phyloP scores from a whole-genome alignment of 2,113 vertebrate species.

The Campylorhamphus procurvoides region DNA sequence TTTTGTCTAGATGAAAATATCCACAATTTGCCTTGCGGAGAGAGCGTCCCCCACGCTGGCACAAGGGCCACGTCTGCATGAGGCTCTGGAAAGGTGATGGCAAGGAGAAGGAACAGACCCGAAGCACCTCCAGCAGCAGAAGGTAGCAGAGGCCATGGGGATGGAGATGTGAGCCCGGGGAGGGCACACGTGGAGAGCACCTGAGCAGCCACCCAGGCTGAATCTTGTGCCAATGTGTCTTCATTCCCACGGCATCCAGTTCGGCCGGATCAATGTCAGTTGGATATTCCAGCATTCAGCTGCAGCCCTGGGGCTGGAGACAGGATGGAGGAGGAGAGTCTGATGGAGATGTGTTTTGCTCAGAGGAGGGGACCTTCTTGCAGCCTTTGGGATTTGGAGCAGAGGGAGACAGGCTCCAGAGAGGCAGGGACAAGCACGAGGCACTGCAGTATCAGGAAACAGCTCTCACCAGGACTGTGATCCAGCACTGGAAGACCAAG shows the following conservation, averaged over 20 bases:
- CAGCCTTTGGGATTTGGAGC: not conserved
- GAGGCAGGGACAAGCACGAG: not conserved
- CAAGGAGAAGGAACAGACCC: not conserved
- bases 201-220: not conserved
- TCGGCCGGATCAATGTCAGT: fast-evolving
- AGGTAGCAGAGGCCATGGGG: not conserved
- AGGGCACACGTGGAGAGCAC: not conserved
- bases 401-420: not conserved
- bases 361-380: not conserved
- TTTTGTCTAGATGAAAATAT: constrained; percentile 17
- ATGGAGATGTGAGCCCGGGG: not conserved
- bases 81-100: not conserved
- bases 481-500: not conserved
- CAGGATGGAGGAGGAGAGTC: not conserved
- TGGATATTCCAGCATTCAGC: not conserved
- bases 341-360: not conserved
- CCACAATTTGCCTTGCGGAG: not conserved
- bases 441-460: not conserved
- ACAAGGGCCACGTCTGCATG: not conserved
- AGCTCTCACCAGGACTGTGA: not conserved
- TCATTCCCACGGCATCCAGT: not conserved
- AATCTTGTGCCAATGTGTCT: not conserved
- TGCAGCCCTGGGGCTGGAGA: not conserved
- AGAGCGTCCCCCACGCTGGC: not conserved
- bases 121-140: not conserved